A percentile compares a stretch with the other conserved stretches of the same genome.
These are phyloP conservation scores for Hylia prasina DNA, from an alignment of 2,113 vertebrate species.

Conservation along the genomic window DNA sequence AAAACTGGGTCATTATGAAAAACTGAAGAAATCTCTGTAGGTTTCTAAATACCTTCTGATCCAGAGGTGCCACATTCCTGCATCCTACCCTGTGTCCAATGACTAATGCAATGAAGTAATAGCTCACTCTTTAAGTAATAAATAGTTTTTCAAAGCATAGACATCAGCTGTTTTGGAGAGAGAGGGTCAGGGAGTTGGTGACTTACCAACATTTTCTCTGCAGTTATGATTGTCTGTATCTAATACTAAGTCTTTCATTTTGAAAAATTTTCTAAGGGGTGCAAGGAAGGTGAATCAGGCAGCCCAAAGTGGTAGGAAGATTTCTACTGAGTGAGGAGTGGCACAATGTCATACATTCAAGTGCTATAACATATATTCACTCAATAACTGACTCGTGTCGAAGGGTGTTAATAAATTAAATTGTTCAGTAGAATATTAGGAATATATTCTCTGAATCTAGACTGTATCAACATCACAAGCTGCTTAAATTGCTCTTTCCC, in stretches of 20 bases:
- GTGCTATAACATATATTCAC: background rate
- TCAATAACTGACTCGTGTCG: accelerated
- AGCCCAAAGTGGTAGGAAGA: background rate
- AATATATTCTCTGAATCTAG: background rate
- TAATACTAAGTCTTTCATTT: background rate
- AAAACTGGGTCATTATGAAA: slow-evolving; percentile 15
- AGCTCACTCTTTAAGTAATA: background rate
- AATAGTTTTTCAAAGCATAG: background rate
- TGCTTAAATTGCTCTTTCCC: background rate
- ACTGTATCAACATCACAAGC: background rate
- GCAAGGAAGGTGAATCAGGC: background rate
- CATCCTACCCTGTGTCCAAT: background rate
- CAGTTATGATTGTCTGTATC: background rate
- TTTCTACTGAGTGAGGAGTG: background rate
- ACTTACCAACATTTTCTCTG: background rate
- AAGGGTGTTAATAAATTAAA: background rate
- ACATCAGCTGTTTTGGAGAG: background rate
- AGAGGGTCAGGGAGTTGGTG: background rate
- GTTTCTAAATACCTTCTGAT: background rate
- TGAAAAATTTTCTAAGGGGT: background rate
- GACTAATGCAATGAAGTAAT: background rate
- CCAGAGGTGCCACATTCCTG: background rate
- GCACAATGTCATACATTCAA: background rate
- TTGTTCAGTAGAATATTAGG: background rate
- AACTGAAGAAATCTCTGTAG: background rate